These are phyloP conservation scores for Salminus brasiliensis DNA, from an alignment of 2,113 vertebrate genomes.

Conservation along the genomic window DNA sequence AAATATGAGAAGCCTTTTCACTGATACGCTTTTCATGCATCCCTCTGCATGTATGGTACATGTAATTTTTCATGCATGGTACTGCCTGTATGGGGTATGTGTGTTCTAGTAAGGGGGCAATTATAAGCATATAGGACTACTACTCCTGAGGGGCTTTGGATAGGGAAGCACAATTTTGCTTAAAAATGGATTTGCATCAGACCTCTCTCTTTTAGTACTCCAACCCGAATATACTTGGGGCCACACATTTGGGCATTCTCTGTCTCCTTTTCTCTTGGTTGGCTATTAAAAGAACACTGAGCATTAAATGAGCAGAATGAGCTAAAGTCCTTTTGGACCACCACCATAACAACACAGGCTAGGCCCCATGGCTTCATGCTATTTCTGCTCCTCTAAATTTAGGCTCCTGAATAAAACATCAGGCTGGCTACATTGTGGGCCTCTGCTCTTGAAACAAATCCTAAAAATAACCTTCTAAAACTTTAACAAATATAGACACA, in stretches of 20 bases:
- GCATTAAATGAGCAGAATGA: slow-evolving; percentile 8
- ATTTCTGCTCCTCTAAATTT: slow-evolving; percentile 45
- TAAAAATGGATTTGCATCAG: no score
- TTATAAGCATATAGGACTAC: neutral
- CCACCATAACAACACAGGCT: slow-evolving; percentile 23
- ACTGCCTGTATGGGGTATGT: neutral
- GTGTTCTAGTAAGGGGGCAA: neutral
- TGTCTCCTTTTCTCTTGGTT: neutral
- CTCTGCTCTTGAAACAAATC: slow-evolving; percentile 44
- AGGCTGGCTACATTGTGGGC: slow-evolving; percentile 11
- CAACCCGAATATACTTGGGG: neutral
- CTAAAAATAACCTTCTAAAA: slow-evolving; percentile 49
- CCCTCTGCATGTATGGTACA: no score
- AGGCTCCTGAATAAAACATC: slow-evolving; percentile 45
- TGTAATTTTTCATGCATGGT: no score
- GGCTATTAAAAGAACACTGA: slow-evolving; percentile 23
- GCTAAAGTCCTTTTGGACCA: slow-evolving; percentile 16
- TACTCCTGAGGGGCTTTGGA: neutral
- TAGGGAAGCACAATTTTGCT: no score
- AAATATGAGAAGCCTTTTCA: no score
- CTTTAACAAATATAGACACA: slow-evolving; percentile 44
- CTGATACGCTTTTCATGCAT: no score
- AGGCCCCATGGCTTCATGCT: slow-evolving; percentile 16
- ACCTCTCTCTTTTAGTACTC: no score
- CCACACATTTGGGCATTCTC: neutral